Evolutionary conservation across 2,113 vertebrate species (phyloP), one percentile per base, ranked within the genome.

Genomic region (Lophochroa leadbeateri): DNA sequence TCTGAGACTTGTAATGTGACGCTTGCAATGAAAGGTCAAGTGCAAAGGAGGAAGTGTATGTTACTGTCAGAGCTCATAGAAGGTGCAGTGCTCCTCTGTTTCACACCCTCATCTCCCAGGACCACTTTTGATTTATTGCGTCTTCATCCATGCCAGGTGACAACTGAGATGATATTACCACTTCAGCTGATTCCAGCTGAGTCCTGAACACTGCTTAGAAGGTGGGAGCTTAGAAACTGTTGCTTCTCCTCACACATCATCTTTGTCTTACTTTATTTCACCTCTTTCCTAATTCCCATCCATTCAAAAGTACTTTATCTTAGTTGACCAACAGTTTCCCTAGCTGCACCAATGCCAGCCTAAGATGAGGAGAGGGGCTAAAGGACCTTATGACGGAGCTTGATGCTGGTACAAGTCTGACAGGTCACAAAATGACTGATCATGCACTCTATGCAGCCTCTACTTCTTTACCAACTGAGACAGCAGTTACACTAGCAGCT

Each of bases 351-450:
- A 67, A 33, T 13, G 12, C 33, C 82, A 85, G 35, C 44, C 52
- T 50, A 44, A 89, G 52, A 85, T 1, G 39, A 61, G 39, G 24
- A 90, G 28, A 61, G 53, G 27, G 77, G 19, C 83, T 57, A 50
- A 92, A 75, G 82, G 80, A 44, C 29, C 2, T 17, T 9, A 6
- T n/a, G 44, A 16, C 11, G 41, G 61, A 78, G 76, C 39, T 6
- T 28, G 39, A 82, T 82, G 57, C 52, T 82, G 86, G 84, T 76
- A 69, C 82, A 58, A 57, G 74, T 65, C 78, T 0, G 0, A 72
- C 75, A 91, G 70, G 84, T 91, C 81, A 61, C 5, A 5, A 87
- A 94, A 96, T 6, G 35, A 63, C 94, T 93, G 89, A 91, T 49
- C 18, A 41, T 82, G 78, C 89, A 94, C 11, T 47, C 39, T 31